Conservation (phyloP, 1,140 invertebrate species). For the Aricia agestis region DNA sequence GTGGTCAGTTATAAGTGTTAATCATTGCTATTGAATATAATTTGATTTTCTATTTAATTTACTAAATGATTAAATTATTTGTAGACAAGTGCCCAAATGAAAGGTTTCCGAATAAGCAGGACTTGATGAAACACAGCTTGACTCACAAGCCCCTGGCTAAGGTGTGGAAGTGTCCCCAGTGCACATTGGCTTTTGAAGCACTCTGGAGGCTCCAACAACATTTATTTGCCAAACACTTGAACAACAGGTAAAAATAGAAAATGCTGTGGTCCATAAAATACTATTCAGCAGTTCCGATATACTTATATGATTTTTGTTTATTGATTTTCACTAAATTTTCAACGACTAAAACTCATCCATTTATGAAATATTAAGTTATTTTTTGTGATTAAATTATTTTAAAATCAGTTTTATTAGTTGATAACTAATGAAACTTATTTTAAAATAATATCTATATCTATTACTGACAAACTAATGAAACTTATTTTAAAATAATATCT, state of each 20-base stretch:
- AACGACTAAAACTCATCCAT: background rate
- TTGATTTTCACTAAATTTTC: too few relatives aligned
- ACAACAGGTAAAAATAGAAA: constrained; percentile 45
- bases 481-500: too few relatives aligned
- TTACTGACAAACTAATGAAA: too few relatives aligned
- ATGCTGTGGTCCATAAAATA: background rate
- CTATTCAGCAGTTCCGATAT: too few relatives aligned
- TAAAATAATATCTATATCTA: too few relatives aligned
- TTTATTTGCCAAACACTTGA: constrained; percentile 59
- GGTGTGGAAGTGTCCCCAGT: constrained; percentile 65
- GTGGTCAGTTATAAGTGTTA: constrained; percentile 44
- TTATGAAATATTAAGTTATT: background rate
- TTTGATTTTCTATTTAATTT: background rate
- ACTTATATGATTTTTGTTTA: too few relatives aligned
- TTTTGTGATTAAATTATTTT: too few relatives aligned
- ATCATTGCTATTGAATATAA: background rate
- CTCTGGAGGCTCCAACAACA: constrained; percentile 63
- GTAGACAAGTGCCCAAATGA: constrained; percentile 59
- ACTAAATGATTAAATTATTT: constrained; percentile 18
- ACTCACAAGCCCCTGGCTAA: constrained; percentile 58
- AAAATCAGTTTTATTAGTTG: too few relatives aligned
- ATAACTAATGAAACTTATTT: too few relatives aligned
- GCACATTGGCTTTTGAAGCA: constrained; percentile 59
- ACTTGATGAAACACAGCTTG: constrained; percentile 61
- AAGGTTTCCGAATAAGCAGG: constrained; percentile 62